These are phyloP conservation scores for Condylura cristata DNA, from an alignment of 2,113 vertebrate species.

Conservation along the genomic window DNA sequence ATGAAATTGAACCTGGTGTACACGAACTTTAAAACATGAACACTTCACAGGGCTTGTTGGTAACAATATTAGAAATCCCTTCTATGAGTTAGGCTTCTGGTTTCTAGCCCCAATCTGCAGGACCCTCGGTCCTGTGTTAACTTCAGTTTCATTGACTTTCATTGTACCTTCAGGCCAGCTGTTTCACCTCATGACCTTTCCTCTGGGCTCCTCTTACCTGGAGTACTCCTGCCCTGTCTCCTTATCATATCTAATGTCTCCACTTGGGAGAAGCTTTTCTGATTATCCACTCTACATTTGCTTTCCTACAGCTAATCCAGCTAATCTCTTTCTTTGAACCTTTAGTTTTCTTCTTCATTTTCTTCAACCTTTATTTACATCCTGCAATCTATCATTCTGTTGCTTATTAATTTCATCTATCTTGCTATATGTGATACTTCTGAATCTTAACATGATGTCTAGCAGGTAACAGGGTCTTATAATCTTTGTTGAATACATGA, in stretches of 20 bases:
- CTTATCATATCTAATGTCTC: background rate
- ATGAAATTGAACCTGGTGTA: background rate
- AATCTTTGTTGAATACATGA: background rate
- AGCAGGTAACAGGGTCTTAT: background rate
- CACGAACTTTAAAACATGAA: background rate
- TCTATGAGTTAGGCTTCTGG: background rate
- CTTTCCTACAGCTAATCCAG: background rate
- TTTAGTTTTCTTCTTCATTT: background rate
- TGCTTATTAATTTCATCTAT: background rate
- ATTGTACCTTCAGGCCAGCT: background rate
- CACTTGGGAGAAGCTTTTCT: background rate
- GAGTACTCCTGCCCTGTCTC: background rate
- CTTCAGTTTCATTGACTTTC: background rate
- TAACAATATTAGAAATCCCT: background rate
- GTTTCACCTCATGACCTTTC: background rate
- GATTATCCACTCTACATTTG: background rate
- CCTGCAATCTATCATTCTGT: background rate
- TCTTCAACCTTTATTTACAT: background rate
- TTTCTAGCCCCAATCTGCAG: accelerated
- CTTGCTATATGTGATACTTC: background rate
- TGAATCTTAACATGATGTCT: background rate
- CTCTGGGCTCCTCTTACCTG: background rate
- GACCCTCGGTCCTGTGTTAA: no score
- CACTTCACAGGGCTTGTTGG: background rate
- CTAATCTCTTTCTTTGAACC: background rate